Base-by-base conservation (phyloP, 2,113 vertebrate genomes). In the Sturnira hondurensis region DNA sequence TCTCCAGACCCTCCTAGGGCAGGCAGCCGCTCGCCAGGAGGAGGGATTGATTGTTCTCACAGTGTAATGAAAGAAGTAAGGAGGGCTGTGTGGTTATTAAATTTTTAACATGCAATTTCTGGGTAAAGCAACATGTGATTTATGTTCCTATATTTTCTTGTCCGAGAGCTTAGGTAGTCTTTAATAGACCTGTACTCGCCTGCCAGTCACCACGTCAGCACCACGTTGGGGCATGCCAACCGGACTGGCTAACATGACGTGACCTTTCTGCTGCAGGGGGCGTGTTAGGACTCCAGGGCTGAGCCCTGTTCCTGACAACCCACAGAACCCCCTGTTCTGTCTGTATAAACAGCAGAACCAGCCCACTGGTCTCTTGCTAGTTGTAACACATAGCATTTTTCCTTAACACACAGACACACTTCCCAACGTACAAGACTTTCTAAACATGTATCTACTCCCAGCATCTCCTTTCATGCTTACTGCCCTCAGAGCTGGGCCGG, bases 71-170 rank as follows among this genome's bases (percentile, higher is more conserved):
- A 63, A 86, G 43, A 58, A 61, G 13, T 17, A 63, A 81, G 65
- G 17, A 73, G 41, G 52, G 19, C 38, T 45, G 2, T 65, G 73
- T 1, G 20, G 50, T 54, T 6, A 41, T 45, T 83, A 89, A 89
- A 93, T 86, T 70, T 76, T 93, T 92, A 93, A 96, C 47, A 71
- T 84, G 68, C n/a, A 56, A 77, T 96, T 96, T 91, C 94, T 78
- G 31, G 85, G 82, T 92, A 92, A 92, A 92, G 58, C 52, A 85
- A 61, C 87, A 17, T 28, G 54, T 81, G 76, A 85, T 92, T 92
- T 92, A 78, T 89, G 67, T 74, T 71, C 80, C 71, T 80, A 1
- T 76, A 20, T 67, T 93, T 96, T 90, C 81, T 76, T 85, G 63
- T 67, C 86, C 85, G 80, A 65, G 33, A 93, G 56, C 68, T 52